Evolutionary conservation across 30 jellyfish, hydroid and myxozoan species (phyloP).

Genomic region (Aurelia aurita): DNA sequence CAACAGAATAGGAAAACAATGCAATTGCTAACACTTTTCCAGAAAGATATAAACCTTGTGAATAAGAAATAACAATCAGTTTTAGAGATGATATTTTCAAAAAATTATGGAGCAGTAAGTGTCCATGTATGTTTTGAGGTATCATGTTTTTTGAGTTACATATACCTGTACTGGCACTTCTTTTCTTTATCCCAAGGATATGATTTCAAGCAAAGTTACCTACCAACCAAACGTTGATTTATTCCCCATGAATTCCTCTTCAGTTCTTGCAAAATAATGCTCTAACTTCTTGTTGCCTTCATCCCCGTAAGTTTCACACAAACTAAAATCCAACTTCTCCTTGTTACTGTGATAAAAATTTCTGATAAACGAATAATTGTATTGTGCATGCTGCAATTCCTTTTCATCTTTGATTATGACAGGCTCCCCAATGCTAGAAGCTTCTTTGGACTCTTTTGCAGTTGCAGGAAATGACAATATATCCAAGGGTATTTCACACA

Average conservation of each 20-base stretch:
- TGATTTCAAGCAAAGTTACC: not conserved
- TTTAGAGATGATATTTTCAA: too few relatives aligned
- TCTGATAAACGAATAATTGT: conserved; percentile 47
- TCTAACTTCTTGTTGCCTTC: conserved; percentile 15
- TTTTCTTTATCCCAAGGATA: too few relatives aligned
- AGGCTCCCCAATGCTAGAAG: conserved; percentile 55
- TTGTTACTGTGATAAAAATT: conserved; percentile 50
- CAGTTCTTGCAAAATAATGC: conserved; percentile 22
- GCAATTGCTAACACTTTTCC: too few relatives aligned
- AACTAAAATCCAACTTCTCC: conserved; percentile 49
- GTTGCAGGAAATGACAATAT: conserved; percentile 33
- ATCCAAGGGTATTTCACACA: conserved; percentile 54
- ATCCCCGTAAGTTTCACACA: conserved; percentile 64
- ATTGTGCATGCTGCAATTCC: conserved; percentile 7
- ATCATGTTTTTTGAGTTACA: too few relatives aligned
- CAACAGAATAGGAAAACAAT: too few relatives aligned
- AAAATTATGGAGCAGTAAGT: too few relatives aligned
- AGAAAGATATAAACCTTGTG: too few relatives aligned
- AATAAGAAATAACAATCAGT: too few relatives aligned
- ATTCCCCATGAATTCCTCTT: conserved; percentile 42
- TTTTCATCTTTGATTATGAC: conserved; percentile 35
- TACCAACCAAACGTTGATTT: conserved; percentile 68
- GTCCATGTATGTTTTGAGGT: too few relatives aligned
- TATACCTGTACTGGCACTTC: too few relatives aligned
- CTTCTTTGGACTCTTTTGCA: conserved; percentile 47